phyloP scores from a whole-genome alignment of 1,140 invertebrate genomes.

The Drosophila sp. region DNA sequence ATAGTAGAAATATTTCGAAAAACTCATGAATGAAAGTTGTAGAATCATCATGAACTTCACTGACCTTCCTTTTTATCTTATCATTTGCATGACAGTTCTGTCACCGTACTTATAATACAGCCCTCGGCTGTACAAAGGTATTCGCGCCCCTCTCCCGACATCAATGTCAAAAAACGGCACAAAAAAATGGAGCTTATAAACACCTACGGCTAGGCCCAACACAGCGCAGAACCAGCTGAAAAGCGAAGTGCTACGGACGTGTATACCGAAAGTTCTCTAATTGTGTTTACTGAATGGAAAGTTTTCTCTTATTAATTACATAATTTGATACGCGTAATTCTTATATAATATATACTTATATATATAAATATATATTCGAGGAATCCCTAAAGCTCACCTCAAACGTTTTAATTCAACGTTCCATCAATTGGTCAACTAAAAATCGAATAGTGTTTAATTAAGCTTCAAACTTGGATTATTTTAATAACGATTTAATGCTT shows the following conservation, averaged over 20 bases:
- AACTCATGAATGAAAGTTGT: constrained; percentile 1
- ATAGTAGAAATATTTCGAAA: no score
- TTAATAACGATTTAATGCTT: no score
- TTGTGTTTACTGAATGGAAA: constrained; percentile 4
- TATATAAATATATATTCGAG: no score
- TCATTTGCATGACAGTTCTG: constrained; percentile 2
- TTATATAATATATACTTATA: not conserved
- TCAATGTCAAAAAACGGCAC: not conserved
- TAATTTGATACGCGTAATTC: not conserved
- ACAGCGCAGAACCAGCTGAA: not conserved
- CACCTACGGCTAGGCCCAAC: not conserved
- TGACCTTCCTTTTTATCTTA: no score
- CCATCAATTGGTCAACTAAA: no score
- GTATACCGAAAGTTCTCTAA: not conserved
- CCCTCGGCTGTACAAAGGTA: not conserved
- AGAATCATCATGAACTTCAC: no score
- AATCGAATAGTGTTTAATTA: not conserved
- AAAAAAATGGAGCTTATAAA: constrained; percentile 7
- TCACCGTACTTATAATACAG: constrained; percentile 1
- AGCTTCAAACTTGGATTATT: not conserved
- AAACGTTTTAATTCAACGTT: not conserved
- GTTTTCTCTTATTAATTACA: constrained; percentile 2
- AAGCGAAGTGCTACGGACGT: not conserved
- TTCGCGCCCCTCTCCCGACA: not conserved
- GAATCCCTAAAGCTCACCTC: not conserved